These are phyloP conservation scores for Eumacrocentrus americanus DNA, from an alignment of 2,888 invertebrate genomes.

Conservation along the genomic window DNA sequence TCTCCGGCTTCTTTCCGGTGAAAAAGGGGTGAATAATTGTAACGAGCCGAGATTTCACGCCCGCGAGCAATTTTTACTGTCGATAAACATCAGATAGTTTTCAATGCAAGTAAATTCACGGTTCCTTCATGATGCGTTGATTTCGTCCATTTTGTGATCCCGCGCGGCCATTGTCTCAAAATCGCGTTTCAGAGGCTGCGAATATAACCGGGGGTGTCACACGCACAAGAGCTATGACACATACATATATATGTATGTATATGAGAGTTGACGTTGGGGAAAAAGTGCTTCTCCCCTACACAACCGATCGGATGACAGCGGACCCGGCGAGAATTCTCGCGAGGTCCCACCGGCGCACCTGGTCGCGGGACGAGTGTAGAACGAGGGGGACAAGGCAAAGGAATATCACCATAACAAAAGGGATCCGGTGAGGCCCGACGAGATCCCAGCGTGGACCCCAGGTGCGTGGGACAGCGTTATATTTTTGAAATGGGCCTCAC, in stretches of 20 bases:
- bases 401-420: constrained; percentile 56
- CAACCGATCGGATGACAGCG: constrained; percentile 55
- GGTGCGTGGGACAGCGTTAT: constrained; percentile 56
- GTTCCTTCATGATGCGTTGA: not conserved
- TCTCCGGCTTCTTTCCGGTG: constrained; percentile 31
- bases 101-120: too few species aligned
- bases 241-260: constrained; percentile 8
- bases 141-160: not conserved
- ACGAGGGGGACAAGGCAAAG: constrained; percentile 29
- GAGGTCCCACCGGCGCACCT: constrained; percentile 47
- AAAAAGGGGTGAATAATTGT: constrained; percentile 54
- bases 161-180: constrained; percentile 14
- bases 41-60: constrained; percentile 46
- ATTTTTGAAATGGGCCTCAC: constrained; percentile 37
- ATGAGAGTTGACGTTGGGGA: not conserved
- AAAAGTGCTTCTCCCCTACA: constrained; percentile 45
- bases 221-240: not conserved
- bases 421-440: constrained; percentile 47
- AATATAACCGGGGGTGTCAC: not conserved
- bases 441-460: constrained; percentile 51
- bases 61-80: constrained; percentile 28
- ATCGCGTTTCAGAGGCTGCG: not conserved
- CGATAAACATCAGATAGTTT: not conserved
- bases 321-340: constrained; percentile 30
- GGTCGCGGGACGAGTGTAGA: constrained; percentile 43